These are phyloP conservation scores for Drosophila santomea DNA, from an alignment of 1,140 invertebrate genomes.

Conservation along the genomic window DNA sequence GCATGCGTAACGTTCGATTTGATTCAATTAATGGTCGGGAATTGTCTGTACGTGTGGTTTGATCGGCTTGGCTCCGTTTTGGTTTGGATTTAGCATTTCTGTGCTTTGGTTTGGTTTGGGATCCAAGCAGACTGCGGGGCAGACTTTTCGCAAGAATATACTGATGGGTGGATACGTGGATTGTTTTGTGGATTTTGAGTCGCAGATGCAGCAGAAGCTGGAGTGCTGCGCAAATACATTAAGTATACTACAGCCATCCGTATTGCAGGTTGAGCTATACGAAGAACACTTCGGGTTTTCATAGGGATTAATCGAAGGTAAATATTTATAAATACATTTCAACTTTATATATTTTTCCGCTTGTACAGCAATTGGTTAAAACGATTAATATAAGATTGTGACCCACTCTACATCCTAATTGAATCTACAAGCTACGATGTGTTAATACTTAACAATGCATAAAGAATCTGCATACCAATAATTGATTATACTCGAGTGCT, in stretches of 20 bases:
- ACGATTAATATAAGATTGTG: not conserved
- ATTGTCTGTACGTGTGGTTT: conserved; percentile 72
- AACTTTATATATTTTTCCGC: not conserved
- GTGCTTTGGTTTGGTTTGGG: conserved; percentile 8
- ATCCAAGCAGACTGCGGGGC: conserved; percentile 50
- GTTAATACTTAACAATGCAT: not conserved
- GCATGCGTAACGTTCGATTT: conserved; percentile 83
- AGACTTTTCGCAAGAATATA: conserved; percentile 20
- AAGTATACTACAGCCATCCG: not conserved
- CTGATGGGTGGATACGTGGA: conserved; percentile 11
- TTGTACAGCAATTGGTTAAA: too few relatives aligned
- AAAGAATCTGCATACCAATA: conserved; percentile 7
- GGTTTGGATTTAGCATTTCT: conserved; percentile 16
- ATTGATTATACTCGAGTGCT: conserved; percentile 18
- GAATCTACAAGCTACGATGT: not conserved
- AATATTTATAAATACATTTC: not conserved
- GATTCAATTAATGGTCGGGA: conserved; percentile 80
- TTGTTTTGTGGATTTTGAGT: conserved; percentile 3
- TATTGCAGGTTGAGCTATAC: conserved; percentile 14
- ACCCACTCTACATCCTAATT: not conserved
- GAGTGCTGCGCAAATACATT: conserved; percentile 41
- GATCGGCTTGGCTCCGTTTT: conserved; percentile 33
- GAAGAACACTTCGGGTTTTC: conserved; percentile 4
- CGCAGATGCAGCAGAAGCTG: conserved; percentile 34
- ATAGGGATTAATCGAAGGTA: conserved; percentile 11